These are phyloP conservation scores for Pogoniulus pusillus DNA, from an alignment of 2,797 vertebrate genomes.

Conservation along the genomic window DNA sequence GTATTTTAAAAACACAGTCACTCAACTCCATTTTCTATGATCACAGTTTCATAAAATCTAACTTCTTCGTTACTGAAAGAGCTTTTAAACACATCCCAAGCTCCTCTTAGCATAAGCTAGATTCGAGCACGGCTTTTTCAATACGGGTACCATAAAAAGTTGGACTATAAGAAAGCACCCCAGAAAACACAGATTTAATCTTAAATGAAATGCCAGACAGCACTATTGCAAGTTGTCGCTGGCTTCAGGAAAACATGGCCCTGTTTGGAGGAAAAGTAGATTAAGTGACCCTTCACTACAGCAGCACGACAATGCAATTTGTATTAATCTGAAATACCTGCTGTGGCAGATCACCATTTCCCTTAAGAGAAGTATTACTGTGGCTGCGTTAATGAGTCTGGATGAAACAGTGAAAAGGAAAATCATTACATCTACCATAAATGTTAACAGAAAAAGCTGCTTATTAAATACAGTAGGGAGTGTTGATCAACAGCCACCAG, in stretches of 20 bases:
- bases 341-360: not conserved
- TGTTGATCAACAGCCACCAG: conserved; percentile 9
- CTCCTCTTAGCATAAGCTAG: not conserved
- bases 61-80: not conserved
- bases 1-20: not conserved
- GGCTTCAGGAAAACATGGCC: conserved; percentile 12
- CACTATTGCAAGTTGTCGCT: conserved; percentile 3
- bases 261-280: conserved; percentile 40
- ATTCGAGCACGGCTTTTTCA: not conserved
- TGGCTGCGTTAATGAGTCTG: conserved; percentile 13
- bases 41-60: not conserved
- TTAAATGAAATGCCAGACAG: conserved; percentile 45
- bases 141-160: not conserved
- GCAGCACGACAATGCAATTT: conserved; percentile 24
- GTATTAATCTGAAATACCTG: conserved; percentile 40
- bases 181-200: conserved; percentile 33
- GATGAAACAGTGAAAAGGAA: not conserved
- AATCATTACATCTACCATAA: not conserved
- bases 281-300: conserved; percentile 48
- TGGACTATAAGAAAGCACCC: conserved; percentile 5
- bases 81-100: not conserved
- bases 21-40: not conserved
- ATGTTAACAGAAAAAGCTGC: not conserved
- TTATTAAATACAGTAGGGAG: not conserved
- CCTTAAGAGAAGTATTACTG: conserved; percentile 22